Percentiles rank a stretch among this genome's conserved stretches.
These are phyloP conservation scores for Saccostrea cuccullata DNA, from an alignment of 1,140 invertebrate genomes.

Conservation along the genomic window DNA sequence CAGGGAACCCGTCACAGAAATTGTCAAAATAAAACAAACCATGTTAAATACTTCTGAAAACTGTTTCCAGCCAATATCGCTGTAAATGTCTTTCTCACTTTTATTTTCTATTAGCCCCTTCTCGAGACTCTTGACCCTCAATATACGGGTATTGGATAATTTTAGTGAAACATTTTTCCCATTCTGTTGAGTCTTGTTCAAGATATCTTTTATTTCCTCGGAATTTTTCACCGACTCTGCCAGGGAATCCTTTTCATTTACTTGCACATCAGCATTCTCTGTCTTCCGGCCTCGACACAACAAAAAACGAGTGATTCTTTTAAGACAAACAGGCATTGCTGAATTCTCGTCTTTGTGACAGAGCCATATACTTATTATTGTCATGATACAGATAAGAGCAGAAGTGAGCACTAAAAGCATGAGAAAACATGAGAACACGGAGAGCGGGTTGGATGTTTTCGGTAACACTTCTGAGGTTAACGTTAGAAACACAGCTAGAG, in stretches of 20 bases:
- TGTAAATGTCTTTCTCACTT: neutral
- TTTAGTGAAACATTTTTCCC: neutral
- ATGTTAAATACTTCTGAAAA: neutral
- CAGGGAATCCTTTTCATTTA: neutral
- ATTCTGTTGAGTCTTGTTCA: neutral
- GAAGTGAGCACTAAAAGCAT: neutral
- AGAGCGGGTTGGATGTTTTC: constrained; percentile 51
- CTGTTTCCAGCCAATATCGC: neutral
- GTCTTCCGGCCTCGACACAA: neutral
- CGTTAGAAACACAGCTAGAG: constrained; percentile 62
- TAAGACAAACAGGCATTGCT: neutral
- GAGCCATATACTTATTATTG: constrained; percentile 25
- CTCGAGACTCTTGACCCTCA: neutral
- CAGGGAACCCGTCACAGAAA: neutral
- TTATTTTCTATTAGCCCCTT: neutral
- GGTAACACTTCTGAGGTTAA: constrained; percentile 61
- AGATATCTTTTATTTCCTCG: neutral
- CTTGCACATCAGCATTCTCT: neutral
- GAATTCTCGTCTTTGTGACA: constrained; percentile 29
- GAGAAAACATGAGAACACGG: constrained; percentile 19
- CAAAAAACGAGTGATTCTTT: neutral
- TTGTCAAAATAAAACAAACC: neutral
- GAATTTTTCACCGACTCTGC: neutral
- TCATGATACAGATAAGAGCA: constrained; percentile 33
- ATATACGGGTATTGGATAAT: neutral